phyloP scores from a whole-genome alignment of 2,888 invertebrate species.

The Hyposoter dolosus region DNA sequence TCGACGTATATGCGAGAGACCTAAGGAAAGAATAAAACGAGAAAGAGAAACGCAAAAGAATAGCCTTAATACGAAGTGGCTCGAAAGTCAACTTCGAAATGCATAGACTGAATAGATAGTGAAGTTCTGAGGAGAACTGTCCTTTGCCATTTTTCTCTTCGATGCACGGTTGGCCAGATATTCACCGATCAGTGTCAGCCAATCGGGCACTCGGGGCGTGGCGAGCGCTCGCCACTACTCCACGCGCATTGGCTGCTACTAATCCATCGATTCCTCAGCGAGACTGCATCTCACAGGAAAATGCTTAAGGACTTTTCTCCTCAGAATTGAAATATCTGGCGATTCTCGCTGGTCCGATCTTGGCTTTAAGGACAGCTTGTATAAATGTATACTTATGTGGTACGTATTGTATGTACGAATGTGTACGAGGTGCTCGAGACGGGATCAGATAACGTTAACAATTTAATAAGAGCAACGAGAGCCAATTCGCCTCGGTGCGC shows the following conservation, averaged over 20 bases:
- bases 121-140: background rate
- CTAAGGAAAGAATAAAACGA: constrained; percentile 42
- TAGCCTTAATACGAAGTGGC: background rate
- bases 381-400: constrained; percentile 22
- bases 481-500: constrained; percentile 62
- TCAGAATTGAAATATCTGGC: background rate
- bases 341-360: background rate
- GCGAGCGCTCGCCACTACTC: background rate
- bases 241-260: background rate
- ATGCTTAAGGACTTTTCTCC: constrained; percentile 4
- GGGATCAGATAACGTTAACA: constrained; percentile 68
- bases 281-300: background rate
- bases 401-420: constrained; percentile 51
- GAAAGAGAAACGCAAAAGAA: constrained; percentile 6
- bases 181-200: background rate
- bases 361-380: background rate
- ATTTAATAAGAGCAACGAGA: constrained; percentile 70
- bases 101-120: background rate
- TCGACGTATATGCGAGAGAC: constrained; percentile 49
- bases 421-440: constrained; percentile 60
- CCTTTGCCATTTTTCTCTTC: background rate
- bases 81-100: background rate
- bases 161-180: background rate
- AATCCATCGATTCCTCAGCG: background rate
- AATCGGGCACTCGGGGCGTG: background rate